A percentile compares a stretch with the other conserved stretches of the same genome.
phyloP scores from a whole-genome alignment of 2,797 vertebrate species.

The Bradypodion pumilum region DNA sequence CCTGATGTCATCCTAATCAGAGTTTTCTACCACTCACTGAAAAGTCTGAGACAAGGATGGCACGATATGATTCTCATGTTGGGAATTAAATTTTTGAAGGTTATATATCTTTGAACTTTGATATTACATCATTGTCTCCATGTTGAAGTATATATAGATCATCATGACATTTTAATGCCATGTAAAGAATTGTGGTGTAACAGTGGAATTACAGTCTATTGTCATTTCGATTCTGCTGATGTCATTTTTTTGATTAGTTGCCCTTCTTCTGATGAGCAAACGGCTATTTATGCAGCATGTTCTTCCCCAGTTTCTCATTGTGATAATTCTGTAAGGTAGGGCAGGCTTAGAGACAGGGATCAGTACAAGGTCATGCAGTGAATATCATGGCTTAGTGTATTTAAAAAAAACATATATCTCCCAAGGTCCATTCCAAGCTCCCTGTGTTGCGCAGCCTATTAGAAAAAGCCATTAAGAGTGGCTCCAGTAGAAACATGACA shows the following conservation, averaged over 20 bases:
- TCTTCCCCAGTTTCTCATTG: too few relatives aligned
- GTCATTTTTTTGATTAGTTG: neutral
- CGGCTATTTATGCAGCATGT: too few relatives aligned
- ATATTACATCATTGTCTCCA: too few relatives aligned
- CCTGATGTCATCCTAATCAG: neutral
- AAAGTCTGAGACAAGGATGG: neutral
- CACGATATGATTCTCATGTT: neutral
- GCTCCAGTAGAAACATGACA: neutral
- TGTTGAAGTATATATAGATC: neutral
- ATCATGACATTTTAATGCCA: neutral
- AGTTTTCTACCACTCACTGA: neutral
- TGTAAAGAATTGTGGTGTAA: neutral
- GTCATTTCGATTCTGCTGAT: neutral
- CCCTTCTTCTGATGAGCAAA: too few relatives aligned
- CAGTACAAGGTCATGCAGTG: too few relatives aligned
- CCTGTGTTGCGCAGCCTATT: neutral
- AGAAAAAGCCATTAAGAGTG: neutral
- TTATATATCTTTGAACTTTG: neutral
- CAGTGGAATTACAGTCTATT: neutral
- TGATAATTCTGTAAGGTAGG: too few relatives aligned
- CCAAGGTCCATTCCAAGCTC: too few relatives aligned
- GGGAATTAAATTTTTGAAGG: neutral
- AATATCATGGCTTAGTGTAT: too few relatives aligned
- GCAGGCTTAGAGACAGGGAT: too few relatives aligned
- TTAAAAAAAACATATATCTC: too few relatives aligned